phyloP scores from a whole-genome alignment of 2,888 invertebrate genomes.

The Clostera curtula region DNA sequence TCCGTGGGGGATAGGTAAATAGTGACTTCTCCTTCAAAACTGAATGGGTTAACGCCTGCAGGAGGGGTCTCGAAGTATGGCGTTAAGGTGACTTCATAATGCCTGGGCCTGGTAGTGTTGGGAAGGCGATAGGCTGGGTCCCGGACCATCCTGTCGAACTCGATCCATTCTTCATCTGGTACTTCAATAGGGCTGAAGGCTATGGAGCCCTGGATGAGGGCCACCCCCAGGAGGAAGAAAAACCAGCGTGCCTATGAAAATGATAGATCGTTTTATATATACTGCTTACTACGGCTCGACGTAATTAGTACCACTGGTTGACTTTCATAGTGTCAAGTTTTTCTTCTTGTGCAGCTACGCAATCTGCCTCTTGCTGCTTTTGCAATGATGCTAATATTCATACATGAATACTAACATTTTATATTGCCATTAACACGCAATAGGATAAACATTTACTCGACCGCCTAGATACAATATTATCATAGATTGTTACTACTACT shows the following conservation, averaged over 20 bases:
- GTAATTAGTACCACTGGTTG: too few species aligned
- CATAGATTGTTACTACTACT: too few species aligned
- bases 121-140: conserved; percentile 60
- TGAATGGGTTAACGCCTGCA: conserved; percentile 29
- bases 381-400: too few species aligned
- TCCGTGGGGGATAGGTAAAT: conserved; percentile 37
- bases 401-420: too few species aligned
- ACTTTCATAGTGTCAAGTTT: too few species aligned
- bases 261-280: too few species aligned
- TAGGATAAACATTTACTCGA: too few species aligned
- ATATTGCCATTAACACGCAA: too few species aligned
- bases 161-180: conserved; percentile 49
- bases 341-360: too few species aligned
- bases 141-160: conserved; percentile 34
- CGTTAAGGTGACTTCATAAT: conserved; percentile 69
- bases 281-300: too few species aligned
- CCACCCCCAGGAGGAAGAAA: conserved; percentile 33
- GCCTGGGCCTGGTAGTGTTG: conserved; percentile 56
- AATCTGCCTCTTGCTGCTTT: too few species aligned
- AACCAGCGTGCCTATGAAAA: conserved; percentile 38
- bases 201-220: conserved; percentile 38
- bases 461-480: too few species aligned
- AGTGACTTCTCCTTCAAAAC: conserved; percentile 53
- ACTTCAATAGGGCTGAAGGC: conserved; percentile 45
- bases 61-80: conserved; percentile 57